A percentile compares a stretch with the other conserved stretches of the same genome.
phyloP scores from a whole-genome alignment of 2,113 vertebrate species.

The Shinisaurus crocodilurus region DNA sequence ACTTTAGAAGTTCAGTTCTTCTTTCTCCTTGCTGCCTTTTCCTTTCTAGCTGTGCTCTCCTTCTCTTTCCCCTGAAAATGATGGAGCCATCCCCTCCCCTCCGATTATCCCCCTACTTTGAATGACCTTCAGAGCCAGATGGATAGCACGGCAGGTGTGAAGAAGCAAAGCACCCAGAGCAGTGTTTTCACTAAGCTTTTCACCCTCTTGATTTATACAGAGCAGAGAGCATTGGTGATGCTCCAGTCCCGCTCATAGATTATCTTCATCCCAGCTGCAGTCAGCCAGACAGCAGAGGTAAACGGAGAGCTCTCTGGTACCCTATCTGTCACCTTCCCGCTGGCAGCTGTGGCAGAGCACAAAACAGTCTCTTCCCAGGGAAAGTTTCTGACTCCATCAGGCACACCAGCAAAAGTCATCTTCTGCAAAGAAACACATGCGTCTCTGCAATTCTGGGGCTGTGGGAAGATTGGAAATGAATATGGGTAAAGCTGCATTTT shows the following conservation, averaged over 20 bases:
- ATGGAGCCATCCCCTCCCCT: conserved; percentile 39
- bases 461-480: conserved; percentile 4
- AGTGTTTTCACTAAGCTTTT: conserved; percentile 51
- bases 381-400: conserved; percentile 67
- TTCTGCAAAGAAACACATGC: conserved; percentile 30
- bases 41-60: fast-evolving
- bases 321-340: conserved; percentile 57
- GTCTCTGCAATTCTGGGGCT: conserved; percentile 23
- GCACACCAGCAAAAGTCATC: conserved; percentile 33
- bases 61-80: conserved; percentile 30
- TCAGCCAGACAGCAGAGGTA: conserved; percentile 51
- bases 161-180: conserved; percentile 42
- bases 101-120: conserved; percentile 29
- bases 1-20: background rate
- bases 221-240: conserved; percentile 43
- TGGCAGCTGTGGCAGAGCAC: conserved; percentile 28
- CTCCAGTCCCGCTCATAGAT: conserved; percentile 57
- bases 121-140: conserved; percentile 68
- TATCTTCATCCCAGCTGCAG: conserved; percentile 63
- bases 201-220: conserved; percentile 57
- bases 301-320: conserved; percentile 17
- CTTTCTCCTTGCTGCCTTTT: background rate
- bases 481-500: background rate
- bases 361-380: conserved; percentile 20
- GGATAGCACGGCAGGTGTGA: conserved; percentile 43